Evolutionary conservation across 2,888 invertebrate genomes (phyloP).

Genomic region (Micropterix aruncella): DNA sequence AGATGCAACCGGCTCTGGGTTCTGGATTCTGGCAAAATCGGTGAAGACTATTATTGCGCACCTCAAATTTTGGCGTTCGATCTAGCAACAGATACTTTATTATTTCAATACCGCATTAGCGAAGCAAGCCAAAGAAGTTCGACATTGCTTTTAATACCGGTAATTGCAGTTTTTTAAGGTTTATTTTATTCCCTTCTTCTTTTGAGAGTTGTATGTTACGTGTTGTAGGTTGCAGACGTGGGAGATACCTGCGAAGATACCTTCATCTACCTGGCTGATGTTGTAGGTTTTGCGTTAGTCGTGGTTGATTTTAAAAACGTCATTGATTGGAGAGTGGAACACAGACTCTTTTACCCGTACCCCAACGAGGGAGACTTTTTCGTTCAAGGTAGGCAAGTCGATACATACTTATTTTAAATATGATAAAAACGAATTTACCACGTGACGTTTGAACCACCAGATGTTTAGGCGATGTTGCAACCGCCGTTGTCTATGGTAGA

Average conservation of each 20-base stretch:
- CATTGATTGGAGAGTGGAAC: conserved; percentile 45
- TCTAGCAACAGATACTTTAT: conserved; percentile 39
- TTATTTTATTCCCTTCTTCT: too few relatives aligned
- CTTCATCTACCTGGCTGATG: conserved; percentile 56
- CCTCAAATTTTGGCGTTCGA: conserved; percentile 66
- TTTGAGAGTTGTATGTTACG: too few relatives aligned
- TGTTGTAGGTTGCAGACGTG: conserved; percentile 41
- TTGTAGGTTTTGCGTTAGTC: conserved; percentile 43
- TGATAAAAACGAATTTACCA: too few relatives aligned
- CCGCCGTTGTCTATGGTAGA: too few relatives aligned
- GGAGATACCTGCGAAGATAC: conserved; percentile 42
- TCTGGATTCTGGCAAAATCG: conserved; percentile 53
- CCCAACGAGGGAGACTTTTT: conserved; percentile 46
- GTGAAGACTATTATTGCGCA: conserved; percentile 43
- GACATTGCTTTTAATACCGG: conserved; percentile 49
- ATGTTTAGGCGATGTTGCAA: too few relatives aligned
- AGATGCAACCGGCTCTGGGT: conserved; percentile 58
- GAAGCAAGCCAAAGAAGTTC: conserved; percentile 24
- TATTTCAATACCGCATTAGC: conserved; percentile 44
- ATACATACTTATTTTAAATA: too few relatives aligned
- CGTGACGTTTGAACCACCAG: too few relatives aligned
- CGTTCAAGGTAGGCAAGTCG: conserved; percentile 43
- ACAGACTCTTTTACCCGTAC: conserved; percentile 51
- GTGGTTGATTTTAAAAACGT: conserved; percentile 44
- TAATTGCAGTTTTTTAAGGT: too few relatives aligned